Conservation (phyloP, 2,113 vertebrate species). For the Zootoca vivipara region DNA sequence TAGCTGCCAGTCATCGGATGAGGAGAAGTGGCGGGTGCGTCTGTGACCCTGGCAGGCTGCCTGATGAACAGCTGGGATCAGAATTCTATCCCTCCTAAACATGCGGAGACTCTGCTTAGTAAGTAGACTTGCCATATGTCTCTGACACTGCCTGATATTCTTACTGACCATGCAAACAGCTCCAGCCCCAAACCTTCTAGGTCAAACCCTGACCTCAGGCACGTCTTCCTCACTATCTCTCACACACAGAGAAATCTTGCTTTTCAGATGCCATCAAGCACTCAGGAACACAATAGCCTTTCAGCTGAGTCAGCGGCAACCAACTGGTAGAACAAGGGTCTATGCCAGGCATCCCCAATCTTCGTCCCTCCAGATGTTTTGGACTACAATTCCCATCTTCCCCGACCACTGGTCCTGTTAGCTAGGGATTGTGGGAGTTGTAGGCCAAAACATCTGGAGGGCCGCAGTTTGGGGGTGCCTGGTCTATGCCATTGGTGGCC, state of each 20-base stretch:
- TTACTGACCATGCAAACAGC: background rate
- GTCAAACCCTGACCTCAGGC: background rate
- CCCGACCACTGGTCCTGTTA: no score
- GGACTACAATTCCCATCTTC: no score
- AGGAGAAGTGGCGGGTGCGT: conserved; percentile 38
- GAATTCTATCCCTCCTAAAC: conserved; percentile 60
- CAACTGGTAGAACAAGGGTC: background rate
- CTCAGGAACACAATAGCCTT: no score
- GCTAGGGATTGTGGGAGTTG: no score
- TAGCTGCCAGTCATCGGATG: conserved; percentile 49
- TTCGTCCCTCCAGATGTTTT: no score
- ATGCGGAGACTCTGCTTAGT: conserved; percentile 29
- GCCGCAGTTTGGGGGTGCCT: no score
- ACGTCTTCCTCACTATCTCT: background rate
- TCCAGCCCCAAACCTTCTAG: background rate
- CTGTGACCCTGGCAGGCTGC: conserved; percentile 63
- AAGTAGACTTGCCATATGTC: background rate
- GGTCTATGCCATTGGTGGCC: background rate
- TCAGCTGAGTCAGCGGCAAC: background rate
- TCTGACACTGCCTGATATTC: background rate
- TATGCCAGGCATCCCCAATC: no score
- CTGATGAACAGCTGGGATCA: conserved; percentile 67
- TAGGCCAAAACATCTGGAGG: no score
- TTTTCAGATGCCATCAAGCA: background rate
- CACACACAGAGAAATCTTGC: background rate